phyloP scores from a whole-genome alignment of 1,140 invertebrate genomes.

The Drosophila melanogaster region DNA sequence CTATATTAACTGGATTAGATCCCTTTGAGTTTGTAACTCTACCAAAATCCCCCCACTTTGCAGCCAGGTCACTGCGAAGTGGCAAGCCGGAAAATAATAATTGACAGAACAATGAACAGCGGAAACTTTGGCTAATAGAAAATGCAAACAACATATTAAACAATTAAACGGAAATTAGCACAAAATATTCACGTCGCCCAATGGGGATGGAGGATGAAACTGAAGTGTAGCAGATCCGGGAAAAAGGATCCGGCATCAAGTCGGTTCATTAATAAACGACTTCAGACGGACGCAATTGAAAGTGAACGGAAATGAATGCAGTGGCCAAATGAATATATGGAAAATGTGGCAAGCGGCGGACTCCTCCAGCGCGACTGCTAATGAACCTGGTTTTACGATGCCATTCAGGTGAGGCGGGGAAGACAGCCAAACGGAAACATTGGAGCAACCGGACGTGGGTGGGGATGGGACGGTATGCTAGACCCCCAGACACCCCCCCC shows the following conservation, averaged over 20 bases:
- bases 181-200: slow-evolving; percentile 56
- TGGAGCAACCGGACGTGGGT: slow-evolving; percentile 34
- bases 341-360: slow-evolving; percentile 30
- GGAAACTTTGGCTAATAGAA: slow-evolving; percentile 71
- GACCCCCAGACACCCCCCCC: background rate
- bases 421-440: slow-evolving; percentile 66
- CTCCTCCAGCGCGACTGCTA: slow-evolving; percentile 32
- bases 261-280: slow-evolving; percentile 68
- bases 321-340: slow-evolving; percentile 32
- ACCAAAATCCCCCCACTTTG: background rate
- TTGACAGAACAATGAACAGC: slow-evolving; percentile 64
- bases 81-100: slow-evolving; percentile 46
- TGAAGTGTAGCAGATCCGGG: slow-evolving; percentile 3
- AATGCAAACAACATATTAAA: slow-evolving; percentile 82
- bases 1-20: slow-evolving; percentile 32
- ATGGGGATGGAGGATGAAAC: background rate
- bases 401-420: slow-evolving; percentile 45
- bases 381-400: slow-evolving; percentile 47
- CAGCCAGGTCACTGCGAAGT: slow-evolving; percentile 16
- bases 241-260: slow-evolving; percentile 11
- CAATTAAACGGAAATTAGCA: slow-evolving; percentile 82
- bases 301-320: slow-evolving; percentile 71
- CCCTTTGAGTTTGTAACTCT: background rate
- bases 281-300: slow-evolving; percentile 46
- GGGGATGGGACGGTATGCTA: background rate